Base-by-base conservation (phyloP, 2,888 invertebrate species). In the Capitulum mitella region DNA sequence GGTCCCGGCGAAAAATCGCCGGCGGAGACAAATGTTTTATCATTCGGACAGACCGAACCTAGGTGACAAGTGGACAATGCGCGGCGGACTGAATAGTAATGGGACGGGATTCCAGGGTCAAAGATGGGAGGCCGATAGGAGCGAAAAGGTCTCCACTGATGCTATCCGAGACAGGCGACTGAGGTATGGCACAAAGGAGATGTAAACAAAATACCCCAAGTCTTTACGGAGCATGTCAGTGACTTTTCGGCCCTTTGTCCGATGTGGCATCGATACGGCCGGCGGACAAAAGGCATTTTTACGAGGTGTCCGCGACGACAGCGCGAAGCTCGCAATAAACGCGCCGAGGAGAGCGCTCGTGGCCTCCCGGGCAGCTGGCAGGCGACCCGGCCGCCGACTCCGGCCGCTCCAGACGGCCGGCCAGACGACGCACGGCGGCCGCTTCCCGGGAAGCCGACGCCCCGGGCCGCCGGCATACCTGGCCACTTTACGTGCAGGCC, bases 21-120 rank as follows among this genome's bases (percentile, higher is more conserved):
- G 12, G 43, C 5, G 51, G 51, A 22, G 51, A 51, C 51, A 8
- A 22, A 43, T 43, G 43, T 43, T 43, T 43, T 43, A 43, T 43
- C 43, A n/a, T n/a, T 43, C 12, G 12, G 19, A 22, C 51, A 19
- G 51, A 14, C 51, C 19, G 29, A 6, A 29, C 8, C 10, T 1
- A n/a, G 58, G n/a, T 58, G 58, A 58, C n/a, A 58, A 29, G 58
- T 58, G 58, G 29, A 58, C 58, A n/a, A n/a, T 58, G 29, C 58
- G 14, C 14, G 58, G 58, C 58, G n/a, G 10, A 29, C 58, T 29
- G 29, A 58, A 22, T 22, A 51, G 51, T 22, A 51, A 51, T 29
- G 58, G 29, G n/a, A n/a, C 0, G 6, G 29, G 29, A 29, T 10
- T n/a, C 58, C 51, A 22, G 58, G 58, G n/a, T 29, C n/a, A n/a